Evolutionary conservation across 2,113 vertebrate genomes (phyloP).

Genomic region (Asarcornis scutulata): DNA sequence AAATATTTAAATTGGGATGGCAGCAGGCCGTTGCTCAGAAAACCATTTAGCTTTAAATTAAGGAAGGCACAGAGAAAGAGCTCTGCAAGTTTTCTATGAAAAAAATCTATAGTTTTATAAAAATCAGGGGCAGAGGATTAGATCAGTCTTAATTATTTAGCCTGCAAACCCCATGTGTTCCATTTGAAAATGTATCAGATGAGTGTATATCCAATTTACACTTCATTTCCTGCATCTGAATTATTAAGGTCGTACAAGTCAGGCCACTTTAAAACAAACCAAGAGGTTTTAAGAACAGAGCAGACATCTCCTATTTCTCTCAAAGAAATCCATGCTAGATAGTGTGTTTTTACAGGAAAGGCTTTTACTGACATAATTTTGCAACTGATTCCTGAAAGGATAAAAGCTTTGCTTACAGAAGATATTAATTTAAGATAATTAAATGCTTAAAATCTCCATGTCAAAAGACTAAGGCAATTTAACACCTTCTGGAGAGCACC

Average conservation of each 20-base stretch:
- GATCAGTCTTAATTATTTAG: background rate
- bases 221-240: background rate
- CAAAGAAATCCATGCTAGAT: background rate
- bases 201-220: background rate
- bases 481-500: conserved; percentile 22
- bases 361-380: background rate
- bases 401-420: conserved; percentile 38
- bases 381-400: conserved; percentile 12
- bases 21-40: background rate
- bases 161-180: background rate
- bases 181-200: background rate
- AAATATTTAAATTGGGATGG: background rate
- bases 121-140: background rate
- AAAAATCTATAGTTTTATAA: background rate
- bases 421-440: conserved; percentile 52
- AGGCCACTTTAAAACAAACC: background rate
- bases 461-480: conserved; percentile 36
- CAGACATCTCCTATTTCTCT: background rate
- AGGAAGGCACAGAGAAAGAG: background rate
- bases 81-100: background rate
- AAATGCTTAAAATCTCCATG: conserved; percentile 45
- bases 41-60: background rate
- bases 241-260: background rate
- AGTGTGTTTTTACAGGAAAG: conserved; percentile 1
- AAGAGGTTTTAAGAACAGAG: background rate